A percentile compares a stretch with the other conserved stretches of the same genome.
Conservation (phyloP, 2,888 invertebrate genomes). For the Caenorhabditis uteleia region DNA sequence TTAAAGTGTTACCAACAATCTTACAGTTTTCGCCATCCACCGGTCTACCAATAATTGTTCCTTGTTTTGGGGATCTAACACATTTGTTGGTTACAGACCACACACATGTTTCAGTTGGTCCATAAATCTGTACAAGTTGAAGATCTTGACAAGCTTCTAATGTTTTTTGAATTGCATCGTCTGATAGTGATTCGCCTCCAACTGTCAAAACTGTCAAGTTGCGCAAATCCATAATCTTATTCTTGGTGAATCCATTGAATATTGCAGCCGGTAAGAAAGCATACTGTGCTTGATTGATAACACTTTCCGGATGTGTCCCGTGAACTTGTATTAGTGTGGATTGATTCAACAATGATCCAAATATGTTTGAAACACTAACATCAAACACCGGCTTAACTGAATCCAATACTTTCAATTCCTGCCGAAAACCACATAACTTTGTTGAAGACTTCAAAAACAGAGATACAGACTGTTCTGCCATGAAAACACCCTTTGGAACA, state of each 20-base stretch:
- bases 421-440: slow-evolving; percentile 44
- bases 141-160: background rate
- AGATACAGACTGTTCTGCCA: slow-evolving; percentile 46
- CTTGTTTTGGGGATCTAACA: slow-evolving; percentile 23
- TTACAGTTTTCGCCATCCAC: slow-evolving; percentile 30
- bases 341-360: slow-evolving; percentile 48
- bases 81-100: slow-evolving; percentile 52
- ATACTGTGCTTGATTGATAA: slow-evolving; percentile 22
- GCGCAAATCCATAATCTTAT: slow-evolving; percentile 33
- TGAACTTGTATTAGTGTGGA: slow-evolving; percentile 30
- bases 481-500: slow-evolving; percentile 61
- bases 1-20: slow-evolving; percentile 2
- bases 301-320: too few species aligned
- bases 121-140: slow-evolving; percentile 56
- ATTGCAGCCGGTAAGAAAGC: slow-evolving; percentile 60
- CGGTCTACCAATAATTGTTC: slow-evolving; percentile 45
- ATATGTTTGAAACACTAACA: slow-evolving; percentile 62
- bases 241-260: slow-evolving; percentile 51
- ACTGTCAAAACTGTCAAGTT: slow-evolving; percentile 48
- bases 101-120: slow-evolving; percentile 64
- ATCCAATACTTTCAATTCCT: slow-evolving; percentile 39
- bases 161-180: slow-evolving; percentile 7
- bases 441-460: slow-evolving; percentile 49
- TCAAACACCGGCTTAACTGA: slow-evolving; percentile 63
- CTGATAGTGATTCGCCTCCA: slow-evolving; percentile 60